Evolutionary conservation across 2,888 invertebrate species (phyloP).

Genomic region (Drosophila mimetica): DNA sequence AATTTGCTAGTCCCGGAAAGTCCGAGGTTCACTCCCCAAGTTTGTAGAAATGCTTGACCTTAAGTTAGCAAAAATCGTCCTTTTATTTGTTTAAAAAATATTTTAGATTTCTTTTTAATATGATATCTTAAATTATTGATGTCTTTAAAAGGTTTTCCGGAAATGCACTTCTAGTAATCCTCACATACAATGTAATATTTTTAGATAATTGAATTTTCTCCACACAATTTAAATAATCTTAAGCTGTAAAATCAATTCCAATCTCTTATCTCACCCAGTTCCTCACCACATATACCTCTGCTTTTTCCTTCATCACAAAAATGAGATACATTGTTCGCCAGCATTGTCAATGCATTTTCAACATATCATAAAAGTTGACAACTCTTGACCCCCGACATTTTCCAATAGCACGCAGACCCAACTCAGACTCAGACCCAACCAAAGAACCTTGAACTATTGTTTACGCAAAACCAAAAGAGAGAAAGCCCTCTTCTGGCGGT

Average conservation of each 20-base stretch:
- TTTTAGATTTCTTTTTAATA: too few species aligned
- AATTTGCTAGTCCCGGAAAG: too few species aligned
- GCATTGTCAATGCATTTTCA: constrained; percentile 45
- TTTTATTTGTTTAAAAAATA: too few species aligned
- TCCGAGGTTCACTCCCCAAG: too few species aligned
- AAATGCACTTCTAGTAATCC: too few species aligned
- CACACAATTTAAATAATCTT: background rate
- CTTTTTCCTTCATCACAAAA: background rate
- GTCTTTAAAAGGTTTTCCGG: too few species aligned
- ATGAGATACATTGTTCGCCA: constrained; percentile 23
- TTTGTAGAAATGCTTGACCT: too few species aligned
- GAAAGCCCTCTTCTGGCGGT: background rate
- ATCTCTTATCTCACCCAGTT: background rate
- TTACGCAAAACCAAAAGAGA: constrained; percentile 43
- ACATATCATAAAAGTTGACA: constrained; percentile 38
- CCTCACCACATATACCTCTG: constrained; percentile 5
- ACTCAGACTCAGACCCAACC: background rate
- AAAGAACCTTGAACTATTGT: constrained; percentile 61
- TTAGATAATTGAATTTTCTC: too few species aligned
- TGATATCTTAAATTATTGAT: too few species aligned
- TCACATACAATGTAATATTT: too few species aligned
- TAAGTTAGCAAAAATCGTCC: too few species aligned
- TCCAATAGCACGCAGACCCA: constrained; percentile 21
- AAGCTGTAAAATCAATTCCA: background rate
- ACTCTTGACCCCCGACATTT: constrained; percentile 57